Evolutionary conservation across 1,140 invertebrate genomes (phyloP).

Genomic region (Propsilocerus akamusi): DNA sequence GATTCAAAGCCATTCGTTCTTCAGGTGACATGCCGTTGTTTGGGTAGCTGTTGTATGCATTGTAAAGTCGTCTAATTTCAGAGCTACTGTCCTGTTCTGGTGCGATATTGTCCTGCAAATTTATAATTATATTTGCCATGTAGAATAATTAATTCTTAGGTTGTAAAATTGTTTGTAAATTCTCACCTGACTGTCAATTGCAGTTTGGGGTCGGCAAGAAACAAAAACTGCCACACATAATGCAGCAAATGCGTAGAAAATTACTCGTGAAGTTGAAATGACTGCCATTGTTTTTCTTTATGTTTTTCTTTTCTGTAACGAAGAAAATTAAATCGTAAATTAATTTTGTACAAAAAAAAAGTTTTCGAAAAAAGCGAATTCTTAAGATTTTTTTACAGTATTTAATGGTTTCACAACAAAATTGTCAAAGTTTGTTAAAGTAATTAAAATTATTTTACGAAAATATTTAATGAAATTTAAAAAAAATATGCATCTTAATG

Average conservation of each 20-base stretch:
- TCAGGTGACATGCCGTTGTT: not conserved
- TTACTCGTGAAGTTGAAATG: not conserved
- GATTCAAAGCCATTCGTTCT: not conserved
- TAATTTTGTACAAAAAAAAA: too few species aligned
- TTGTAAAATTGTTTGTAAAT: too few species aligned
- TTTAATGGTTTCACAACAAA: too few species aligned
- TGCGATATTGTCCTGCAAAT: not conserved
- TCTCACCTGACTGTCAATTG: constrained; percentile 5
- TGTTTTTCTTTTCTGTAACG: not conserved
- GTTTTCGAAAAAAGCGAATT: too few species aligned
- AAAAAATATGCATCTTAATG: too few species aligned
- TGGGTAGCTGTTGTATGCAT: not conserved
- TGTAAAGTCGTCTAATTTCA: not conserved
- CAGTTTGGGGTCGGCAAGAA: not conserved
- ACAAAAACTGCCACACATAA: not conserved
- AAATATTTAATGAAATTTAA: too few species aligned
- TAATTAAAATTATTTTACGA: too few species aligned
- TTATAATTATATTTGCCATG: too few species aligned
- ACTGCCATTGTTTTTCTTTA: not conserved
- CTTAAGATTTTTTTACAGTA: too few species aligned
- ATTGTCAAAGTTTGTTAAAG: too few species aligned
- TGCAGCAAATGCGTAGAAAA: not conserved
- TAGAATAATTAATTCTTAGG: too few species aligned
- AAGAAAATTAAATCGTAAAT: not conserved
- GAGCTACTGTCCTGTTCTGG: not conserved